Percentiles rank a stretch among this genome's conserved stretches.
These are phyloP conservation scores for Lacanobia wlatinum DNA, from an alignment of 2,888 invertebrate genomes.

Conservation along the genomic window DNA sequence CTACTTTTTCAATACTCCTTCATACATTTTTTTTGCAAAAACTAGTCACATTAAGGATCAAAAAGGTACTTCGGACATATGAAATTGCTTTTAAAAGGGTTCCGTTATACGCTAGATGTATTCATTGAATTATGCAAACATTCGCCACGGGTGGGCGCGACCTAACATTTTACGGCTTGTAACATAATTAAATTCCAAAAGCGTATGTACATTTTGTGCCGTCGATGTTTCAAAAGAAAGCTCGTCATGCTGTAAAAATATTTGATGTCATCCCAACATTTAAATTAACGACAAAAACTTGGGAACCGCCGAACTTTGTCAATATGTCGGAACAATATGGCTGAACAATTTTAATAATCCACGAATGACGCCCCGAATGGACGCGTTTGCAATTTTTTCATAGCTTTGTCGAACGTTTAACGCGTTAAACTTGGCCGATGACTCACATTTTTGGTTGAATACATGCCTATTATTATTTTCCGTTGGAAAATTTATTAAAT, in stretches of 20 bases:
- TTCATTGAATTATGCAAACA: slow-evolving; percentile 63
- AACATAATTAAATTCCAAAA: slow-evolving; percentile 70
- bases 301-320: slow-evolving; percentile 78
- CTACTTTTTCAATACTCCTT: background rate
- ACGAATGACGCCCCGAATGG: slow-evolving; percentile 73
- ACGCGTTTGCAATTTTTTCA: slow-evolving; percentile 75
- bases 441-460: slow-evolving; percentile 68
- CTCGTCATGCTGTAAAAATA: slow-evolving; percentile 68
- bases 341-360: slow-evolving; percentile 86
- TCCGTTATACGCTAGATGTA: slow-evolving; percentile 43
- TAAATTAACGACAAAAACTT: slow-evolving; percentile 82
- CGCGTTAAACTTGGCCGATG: slow-evolving; percentile 70
- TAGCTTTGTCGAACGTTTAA: slow-evolving; percentile 74
- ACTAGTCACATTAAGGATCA: slow-evolving; percentile 30
- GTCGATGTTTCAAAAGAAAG: slow-evolving; percentile 66
- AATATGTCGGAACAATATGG: slow-evolving; percentile 83
- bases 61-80: slow-evolving; percentile 44
- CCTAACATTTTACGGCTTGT: slow-evolving; percentile 55
- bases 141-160: slow-evolving; percentile 22
- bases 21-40: slow-evolving; percentile 12
- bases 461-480: slow-evolving; percentile 53
- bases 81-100: slow-evolving; percentile 59
- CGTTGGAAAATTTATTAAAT: slow-evolving; percentile 51
- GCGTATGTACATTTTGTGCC: slow-evolving; percentile 33
- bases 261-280: slow-evolving; percentile 78